Evolutionary conservation across 2,888 invertebrate genomes (phyloP), one percentile per base, ranked within the genome.

Genomic region (Polia nebulosa): DNA sequence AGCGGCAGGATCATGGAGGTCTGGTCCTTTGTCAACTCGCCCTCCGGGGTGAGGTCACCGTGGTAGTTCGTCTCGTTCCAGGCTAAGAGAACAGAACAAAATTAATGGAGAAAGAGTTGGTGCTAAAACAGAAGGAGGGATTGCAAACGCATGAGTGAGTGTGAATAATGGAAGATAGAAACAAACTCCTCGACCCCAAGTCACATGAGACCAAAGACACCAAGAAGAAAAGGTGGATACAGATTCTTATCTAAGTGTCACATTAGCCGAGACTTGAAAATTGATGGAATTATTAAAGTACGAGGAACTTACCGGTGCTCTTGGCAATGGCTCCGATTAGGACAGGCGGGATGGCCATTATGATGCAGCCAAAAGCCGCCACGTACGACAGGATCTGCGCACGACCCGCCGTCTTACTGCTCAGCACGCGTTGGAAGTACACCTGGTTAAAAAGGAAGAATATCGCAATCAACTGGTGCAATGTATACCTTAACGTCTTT

Each of bases 331-430:
- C 99, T 78, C 99, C 99, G 87, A 99, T 99, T 71, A 99, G 96
- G 67, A 99, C 98, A 3, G 99, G 99, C 41, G 99, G 99, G 84
- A 99, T 97, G 56, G 99, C 99, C 99, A 99, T 99, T 87, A 99
- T 95, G 86, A 99, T 97, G 94, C 99, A 99, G 25, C 99, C 99
- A 76, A 98, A 95, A 9, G 99, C 99, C 1, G 99, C 99, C 59
- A 99, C 98, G 94, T 98, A 99, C 32, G 99, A 99, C 82, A 99
- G 96, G 62, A 99, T 92, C 95, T 99, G 99, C 49, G 99, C 99
- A 63, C 99, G 97, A 9, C 97, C 97, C 0, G 99, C 99, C 0
- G 99, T 98, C 96, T 99, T 99, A 88, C 99, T 99, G 73, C 99
- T 99, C 85, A 99, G 96, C 60, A 99, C 99, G 49, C 99, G 97